A percentile compares a stretch with the other conserved stretches of the same genome.
Evolutionary conservation across 2,888 invertebrate genomes (phyloP).

Genomic region (Lottia scabra): DNA sequence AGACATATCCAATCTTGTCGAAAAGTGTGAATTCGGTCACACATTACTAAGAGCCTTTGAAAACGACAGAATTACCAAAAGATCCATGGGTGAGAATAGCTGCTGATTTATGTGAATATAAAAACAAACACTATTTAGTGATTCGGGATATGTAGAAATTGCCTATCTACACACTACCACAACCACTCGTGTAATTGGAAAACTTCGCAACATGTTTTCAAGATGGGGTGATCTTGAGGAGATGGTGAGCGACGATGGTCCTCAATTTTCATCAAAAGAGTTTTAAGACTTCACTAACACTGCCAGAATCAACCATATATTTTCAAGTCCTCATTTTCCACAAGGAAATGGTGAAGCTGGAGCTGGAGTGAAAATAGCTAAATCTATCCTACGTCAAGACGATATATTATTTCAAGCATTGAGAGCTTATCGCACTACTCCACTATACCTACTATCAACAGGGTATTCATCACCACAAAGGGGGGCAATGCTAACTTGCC

Average conservation of each 20-base stretch:
- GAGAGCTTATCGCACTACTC: conserved; percentile 11
- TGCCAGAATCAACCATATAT: not conserved
- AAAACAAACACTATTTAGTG: not conserved
- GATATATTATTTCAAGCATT: conserved; percentile 14
- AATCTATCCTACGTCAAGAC: conserved; percentile 20
- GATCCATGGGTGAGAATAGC: not conserved
- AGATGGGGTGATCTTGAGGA: conserved; percentile 15
- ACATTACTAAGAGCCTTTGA: conserved; percentile 8
- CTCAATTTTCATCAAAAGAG: conserved; percentile 5
- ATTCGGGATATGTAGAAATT: conserved; percentile 21
- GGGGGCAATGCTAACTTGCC: no score
- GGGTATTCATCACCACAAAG: not conserved
- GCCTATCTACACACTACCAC: conserved; percentile 6
- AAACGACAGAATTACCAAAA: not conserved
- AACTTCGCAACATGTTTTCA: conserved; percentile 19
- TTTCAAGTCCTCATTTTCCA: no score
- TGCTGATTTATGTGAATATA: not conserved
- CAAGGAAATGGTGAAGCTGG: conserved; percentile 22
- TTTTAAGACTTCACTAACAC: not conserved
- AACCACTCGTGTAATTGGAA: conserved; percentile 12
- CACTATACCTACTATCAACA: no score
- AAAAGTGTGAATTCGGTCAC: conserved; percentile 3
- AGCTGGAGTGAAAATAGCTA: conserved; percentile 16
- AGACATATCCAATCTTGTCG: no score
- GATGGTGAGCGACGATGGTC: conserved; percentile 22